Percentiles rank a stretch among this genome's conserved stretches.
phyloP scores from a whole-genome alignment of 2,113 vertebrate species.

The Oreocharis arfaki region DNA sequence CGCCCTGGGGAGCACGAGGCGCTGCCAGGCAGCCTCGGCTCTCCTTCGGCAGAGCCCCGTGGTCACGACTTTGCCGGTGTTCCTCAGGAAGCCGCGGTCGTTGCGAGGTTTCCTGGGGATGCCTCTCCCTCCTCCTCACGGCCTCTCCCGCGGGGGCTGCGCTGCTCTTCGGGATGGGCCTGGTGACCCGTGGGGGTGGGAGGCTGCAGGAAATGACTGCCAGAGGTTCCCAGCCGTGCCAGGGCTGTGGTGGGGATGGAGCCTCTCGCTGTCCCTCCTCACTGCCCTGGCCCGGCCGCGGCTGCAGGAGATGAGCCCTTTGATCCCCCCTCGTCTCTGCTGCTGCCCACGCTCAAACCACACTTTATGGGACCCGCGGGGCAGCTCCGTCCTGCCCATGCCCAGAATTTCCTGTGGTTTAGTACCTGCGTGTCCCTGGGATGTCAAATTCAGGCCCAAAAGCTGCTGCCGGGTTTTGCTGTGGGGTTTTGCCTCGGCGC shows the following conservation, averaged over 20 bases:
- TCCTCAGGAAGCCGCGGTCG: background rate
- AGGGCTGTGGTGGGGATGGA: background rate
- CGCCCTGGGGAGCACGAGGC: background rate
- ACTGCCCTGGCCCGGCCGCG: fast-evolving
- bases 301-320: background rate
- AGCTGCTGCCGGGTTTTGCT: fast-evolving
- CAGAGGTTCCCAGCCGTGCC: slow-evolving; percentile 1
- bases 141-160: background rate
- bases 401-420: background rate
- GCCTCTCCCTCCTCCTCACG: background rate
- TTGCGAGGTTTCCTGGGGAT: background rate
- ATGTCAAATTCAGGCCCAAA: fast-evolving
- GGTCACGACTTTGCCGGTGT: background rate
- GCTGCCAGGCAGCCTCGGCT: background rate
- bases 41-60: background rate
- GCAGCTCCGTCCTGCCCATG: background rate
- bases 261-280: background rate
- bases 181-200: background rate
- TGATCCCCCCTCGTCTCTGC: fast-evolving
- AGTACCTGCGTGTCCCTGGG: background rate
- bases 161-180: background rate
- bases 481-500: fast-evolving
- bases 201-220: background rate
- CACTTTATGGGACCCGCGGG: fast-evolving
- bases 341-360: background rate